These are phyloP conservation scores for Trissonchulus latispiculum DNA, from an alignment of 2,888 invertebrate species.

Conservation along the genomic window DNA sequence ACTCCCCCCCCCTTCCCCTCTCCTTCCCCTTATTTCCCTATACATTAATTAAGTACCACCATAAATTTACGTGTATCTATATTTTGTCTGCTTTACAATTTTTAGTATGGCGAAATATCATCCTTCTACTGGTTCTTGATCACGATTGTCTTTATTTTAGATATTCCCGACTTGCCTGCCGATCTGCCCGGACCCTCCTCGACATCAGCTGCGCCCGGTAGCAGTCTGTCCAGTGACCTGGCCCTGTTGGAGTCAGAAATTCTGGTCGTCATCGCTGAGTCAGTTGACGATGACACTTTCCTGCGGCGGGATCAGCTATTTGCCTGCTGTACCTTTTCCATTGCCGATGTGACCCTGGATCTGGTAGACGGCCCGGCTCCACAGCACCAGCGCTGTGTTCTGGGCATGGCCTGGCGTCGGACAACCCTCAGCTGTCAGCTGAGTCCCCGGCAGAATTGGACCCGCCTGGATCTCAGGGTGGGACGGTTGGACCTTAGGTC, in stretches of 20 bases:
- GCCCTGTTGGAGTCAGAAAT: constrained; percentile 61
- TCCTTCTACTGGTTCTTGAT: too few species aligned
- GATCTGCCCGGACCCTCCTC: too few species aligned
- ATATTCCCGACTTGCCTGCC: too few species aligned
- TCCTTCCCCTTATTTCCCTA: too few species aligned
- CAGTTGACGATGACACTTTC: constrained; percentile 71
- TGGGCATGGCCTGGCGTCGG: not conserved
- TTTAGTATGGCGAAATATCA: too few species aligned
- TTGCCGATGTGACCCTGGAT: constrained; percentile 46
- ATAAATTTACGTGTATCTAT: too few species aligned
- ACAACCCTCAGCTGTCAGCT: not conserved
- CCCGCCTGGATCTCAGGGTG: constrained; percentile 34
- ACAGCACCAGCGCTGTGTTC: not conserved
- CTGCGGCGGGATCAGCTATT: constrained; percentile 77
- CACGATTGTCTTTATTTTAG: too few species aligned
- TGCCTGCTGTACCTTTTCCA: constrained; percentile 71
- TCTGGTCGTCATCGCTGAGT: constrained; percentile 68
- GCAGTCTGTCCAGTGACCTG: too few species aligned
- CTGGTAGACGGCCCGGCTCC: not conserved
- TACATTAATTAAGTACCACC: too few species aligned
- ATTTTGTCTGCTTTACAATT: too few species aligned
- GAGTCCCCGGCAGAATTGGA: constrained; percentile 35
- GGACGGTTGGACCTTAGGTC: constrained; percentile 20
- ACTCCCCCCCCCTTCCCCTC: too few species aligned
- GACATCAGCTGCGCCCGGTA: too few species aligned